Percentiles rank a stretch among this genome's conserved stretches.
Conservation (phyloP, 2,797 vertebrate genomes). For the Balearica regulorum region DNA sequence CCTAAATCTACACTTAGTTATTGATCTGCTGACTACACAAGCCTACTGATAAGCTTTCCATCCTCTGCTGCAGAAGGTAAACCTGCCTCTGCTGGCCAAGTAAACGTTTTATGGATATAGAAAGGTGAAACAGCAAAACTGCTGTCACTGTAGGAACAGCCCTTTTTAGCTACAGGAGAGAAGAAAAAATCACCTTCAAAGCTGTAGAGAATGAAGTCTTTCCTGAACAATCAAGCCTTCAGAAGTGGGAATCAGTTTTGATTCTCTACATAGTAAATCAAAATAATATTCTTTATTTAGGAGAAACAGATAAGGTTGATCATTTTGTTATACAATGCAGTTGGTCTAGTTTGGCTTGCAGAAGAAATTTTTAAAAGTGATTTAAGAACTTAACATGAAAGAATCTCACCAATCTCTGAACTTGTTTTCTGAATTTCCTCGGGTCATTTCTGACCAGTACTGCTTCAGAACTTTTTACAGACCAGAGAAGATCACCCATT, state of each 20-base stretch:
- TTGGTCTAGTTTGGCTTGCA: background rate
- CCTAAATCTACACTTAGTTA: background rate
- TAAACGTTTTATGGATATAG: background rate
- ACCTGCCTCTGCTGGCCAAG: background rate
- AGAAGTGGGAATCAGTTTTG: background rate
- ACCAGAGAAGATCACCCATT: background rate
- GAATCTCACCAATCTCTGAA: background rate
- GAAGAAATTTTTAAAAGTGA: background rate
- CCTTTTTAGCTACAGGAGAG: background rate
- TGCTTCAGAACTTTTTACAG: background rate
- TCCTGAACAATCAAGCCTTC: background rate
- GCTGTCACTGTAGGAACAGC: background rate
- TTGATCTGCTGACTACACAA: background rate
- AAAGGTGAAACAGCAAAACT: background rate
- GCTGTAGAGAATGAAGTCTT: background rate
- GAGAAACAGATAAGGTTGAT: background rate
- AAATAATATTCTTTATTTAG: background rate
- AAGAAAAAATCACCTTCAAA: background rate
- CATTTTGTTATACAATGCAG: background rate
- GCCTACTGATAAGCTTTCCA: background rate
- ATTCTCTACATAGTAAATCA: background rate
- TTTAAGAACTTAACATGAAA: background rate
- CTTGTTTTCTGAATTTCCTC: background rate
- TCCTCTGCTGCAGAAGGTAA: background rate
- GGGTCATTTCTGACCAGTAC: background rate